Base-by-base conservation (phyloP, 2,797 vertebrate species). In the Anisognathus igniventris region DNA sequence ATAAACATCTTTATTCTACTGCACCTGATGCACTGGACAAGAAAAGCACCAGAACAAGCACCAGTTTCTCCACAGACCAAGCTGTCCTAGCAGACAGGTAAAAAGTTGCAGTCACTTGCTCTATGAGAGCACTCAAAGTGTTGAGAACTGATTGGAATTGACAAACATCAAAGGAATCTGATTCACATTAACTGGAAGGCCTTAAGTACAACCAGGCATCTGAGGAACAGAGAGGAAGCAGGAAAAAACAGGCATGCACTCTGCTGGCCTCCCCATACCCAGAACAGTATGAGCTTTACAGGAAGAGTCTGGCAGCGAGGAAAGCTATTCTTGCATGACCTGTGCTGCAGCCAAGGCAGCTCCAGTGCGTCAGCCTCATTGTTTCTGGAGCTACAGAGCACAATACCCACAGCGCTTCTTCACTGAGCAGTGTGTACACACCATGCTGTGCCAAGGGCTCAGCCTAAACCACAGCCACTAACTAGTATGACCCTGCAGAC, bases 351-450 rank as follows among this genome's bases (percentile, higher is more conserved):
- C 86, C 93, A 95, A 96, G 77, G 88, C 73, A 81, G 75, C 54
- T 71, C 76, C 65, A 68, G 72, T 89, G 85, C 14, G 37, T 94
- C 96, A 93, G 77, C 75, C 44, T 91, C 72, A 78, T 83, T 96
- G 92, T 96, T 96, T 95, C 39, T 60, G 44, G 78, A 86, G 45
- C 79, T 83, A 93, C 57, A 92, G 80, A 96, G 94, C 88, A 94
- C 94, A 90, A 80, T 86, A 95, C 90, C 71, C 85, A 93, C 77
- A 95, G 42, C 0, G 4, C 56, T 56, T 70, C 86, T 92, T 81
- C 28, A 30, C 71, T 61, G 25, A 13, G 50, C 31, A 35, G 51
- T 4, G 5, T 11, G 35, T 56, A 64, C 21, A 68, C 30, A 27
- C 71, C 73, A 47, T 9, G 14, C 76, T 11, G 24, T 45, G 25